Conservation (phyloP, 2,888 invertebrate genomes). For the Cheilosia urbana region DNA sequence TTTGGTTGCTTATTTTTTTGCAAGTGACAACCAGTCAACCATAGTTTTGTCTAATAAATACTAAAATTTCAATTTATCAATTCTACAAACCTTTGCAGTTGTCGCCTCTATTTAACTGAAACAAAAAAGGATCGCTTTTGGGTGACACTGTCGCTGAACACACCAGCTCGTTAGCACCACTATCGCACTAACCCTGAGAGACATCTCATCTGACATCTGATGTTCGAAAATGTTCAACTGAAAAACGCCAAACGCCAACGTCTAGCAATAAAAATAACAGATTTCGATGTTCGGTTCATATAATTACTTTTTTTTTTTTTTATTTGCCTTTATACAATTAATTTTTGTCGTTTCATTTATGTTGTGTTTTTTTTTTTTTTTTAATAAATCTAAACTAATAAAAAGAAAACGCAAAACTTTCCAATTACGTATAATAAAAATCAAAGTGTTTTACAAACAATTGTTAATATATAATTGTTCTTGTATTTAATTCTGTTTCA, state of each 20-base stretch:
- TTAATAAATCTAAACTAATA: conserved; percentile 67
- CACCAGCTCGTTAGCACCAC: too few species aligned
- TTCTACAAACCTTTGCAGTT: too few species aligned
- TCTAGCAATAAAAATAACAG: conserved; percentile 37
- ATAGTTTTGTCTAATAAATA: too few species aligned
- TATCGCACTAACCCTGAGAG: too few species aligned
- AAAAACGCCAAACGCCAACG: not conserved
- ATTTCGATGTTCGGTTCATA: conserved; percentile 60
- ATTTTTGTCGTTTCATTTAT: conserved; percentile 30
- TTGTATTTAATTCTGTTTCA: conserved; percentile 19
- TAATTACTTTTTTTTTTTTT: conserved; percentile 67
- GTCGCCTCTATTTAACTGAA: too few species aligned
- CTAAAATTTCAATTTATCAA: too few species aligned
- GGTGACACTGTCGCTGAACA: too few species aligned
- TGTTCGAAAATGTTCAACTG: not conserved
- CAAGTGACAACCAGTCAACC: too few species aligned
- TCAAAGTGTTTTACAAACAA: conserved; percentile 72
- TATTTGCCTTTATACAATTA: conserved; percentile 70
- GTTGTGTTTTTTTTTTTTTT: not conserved
- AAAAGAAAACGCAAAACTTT: conserved; percentile 56
- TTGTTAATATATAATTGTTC: conserved; percentile 47
- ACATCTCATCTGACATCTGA: not conserved
- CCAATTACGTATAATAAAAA: conserved; percentile 47
- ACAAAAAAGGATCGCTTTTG: too few species aligned
- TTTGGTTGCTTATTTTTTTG: too few species aligned